Evolutionary conservation across 2,888 invertebrate genomes (phyloP).

Genomic region (Hetaerina titia): DNA sequence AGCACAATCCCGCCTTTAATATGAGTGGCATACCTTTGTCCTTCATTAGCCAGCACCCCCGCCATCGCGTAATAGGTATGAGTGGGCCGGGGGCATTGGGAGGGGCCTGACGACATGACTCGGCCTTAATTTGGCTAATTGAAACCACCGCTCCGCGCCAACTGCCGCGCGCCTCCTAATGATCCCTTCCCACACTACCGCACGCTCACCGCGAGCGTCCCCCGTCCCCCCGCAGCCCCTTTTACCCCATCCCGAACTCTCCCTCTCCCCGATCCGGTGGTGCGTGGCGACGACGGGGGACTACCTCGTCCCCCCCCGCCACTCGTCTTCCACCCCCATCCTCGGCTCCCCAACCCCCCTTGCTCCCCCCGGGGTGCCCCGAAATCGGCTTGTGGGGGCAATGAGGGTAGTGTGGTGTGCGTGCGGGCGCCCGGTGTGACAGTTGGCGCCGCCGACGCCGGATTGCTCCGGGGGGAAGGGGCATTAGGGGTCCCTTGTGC

Average conservation of each 20-base stretch:
- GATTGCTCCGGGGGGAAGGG: background rate
- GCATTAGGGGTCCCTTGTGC: background rate
- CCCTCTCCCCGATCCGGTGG: background rate
- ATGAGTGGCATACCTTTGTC: background rate
- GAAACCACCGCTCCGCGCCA: background rate
- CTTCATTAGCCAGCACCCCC: background rate
- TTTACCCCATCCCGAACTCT: background rate
- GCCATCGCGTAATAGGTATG: background rate
- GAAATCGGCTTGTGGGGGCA: background rate
- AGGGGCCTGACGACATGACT: background rate
- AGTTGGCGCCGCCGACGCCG: background rate
- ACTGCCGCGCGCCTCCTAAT: conserved; percentile 15
- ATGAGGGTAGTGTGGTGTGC: background rate
- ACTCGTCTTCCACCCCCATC: background rate
- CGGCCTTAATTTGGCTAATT: conserved; percentile 23
- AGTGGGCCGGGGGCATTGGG: too few species aligned
- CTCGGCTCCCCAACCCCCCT: background rate
- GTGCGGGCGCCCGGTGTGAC: background rate
- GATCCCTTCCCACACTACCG: background rate
- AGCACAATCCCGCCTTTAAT: conserved; percentile 5
- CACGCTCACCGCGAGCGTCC: background rate
- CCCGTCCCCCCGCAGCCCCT: background rate
- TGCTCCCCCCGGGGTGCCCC: background rate
- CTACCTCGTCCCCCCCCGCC: background rate
- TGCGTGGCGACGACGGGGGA: background rate